A percentile compares a stretch with the other conserved stretches of the same genome.
Conservation (phyloP, 2,113 vertebrate species). For the Crotophaga sulcirostris region DNA sequence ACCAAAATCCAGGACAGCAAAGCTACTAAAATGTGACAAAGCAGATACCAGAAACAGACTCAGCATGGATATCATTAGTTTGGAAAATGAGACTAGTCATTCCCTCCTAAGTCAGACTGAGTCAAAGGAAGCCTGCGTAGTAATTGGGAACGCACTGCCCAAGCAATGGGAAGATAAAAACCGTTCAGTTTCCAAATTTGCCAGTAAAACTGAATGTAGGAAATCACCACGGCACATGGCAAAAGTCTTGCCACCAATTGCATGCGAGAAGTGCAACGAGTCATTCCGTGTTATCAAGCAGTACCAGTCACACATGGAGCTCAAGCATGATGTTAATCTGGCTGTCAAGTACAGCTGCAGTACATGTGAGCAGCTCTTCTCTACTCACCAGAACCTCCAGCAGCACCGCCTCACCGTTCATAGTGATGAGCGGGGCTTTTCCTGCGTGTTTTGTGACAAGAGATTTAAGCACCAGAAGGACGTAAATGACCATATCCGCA, state of each 20-base stretch:
- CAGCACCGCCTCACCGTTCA: conserved; percentile 28
- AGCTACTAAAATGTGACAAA: neutral
- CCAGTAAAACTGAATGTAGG: neutral
- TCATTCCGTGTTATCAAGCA: neutral
- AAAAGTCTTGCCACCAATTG: neutral
- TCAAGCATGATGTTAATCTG: neutral
- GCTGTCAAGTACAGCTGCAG: conserved; percentile 22
- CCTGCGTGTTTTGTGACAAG: conserved; percentile 26
- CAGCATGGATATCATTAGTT: accelerated
- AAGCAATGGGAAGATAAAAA: neutral
- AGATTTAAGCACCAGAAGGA: conserved; percentile 35
- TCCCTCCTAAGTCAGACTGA: neutral
- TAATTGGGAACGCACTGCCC: neutral
- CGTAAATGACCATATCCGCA: neutral
- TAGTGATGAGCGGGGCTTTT: neutral
- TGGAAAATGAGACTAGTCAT: neutral
- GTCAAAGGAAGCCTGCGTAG: neutral
- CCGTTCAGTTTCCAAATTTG: neutral
- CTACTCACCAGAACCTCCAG: conserved; percentile 9
- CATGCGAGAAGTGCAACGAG: neutral
- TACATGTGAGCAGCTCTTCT: conserved; percentile 7
- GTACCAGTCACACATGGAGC: neutral
- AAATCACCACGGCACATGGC: neutral
- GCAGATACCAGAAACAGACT: neutral
- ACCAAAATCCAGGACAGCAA: neutral